Percentiles rank a stretch among this genome's conserved stretches.
These are phyloP conservation scores for Neuroscelio doddi DNA, from an alignment of 2,888 invertebrate genomes.

Conservation along the genomic window DNA sequence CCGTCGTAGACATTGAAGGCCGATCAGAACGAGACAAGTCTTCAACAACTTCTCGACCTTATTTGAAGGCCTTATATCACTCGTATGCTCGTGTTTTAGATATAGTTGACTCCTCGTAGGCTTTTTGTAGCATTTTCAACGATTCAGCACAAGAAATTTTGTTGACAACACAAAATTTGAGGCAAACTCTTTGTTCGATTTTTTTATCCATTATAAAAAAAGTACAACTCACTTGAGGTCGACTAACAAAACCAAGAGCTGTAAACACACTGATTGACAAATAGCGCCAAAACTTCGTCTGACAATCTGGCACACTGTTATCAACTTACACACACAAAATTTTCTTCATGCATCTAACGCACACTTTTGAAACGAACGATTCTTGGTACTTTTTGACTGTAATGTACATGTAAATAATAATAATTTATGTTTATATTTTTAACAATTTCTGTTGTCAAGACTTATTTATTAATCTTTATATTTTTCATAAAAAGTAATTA, in stretches of 20 bases:
- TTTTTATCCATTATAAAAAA: slow-evolving; percentile 16
- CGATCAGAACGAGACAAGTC: slow-evolving; percentile 34
- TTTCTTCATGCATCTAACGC: too few relatives aligned
- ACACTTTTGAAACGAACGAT: too few relatives aligned
- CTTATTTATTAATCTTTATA: too few relatives aligned
- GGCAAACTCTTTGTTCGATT: slow-evolving; percentile 33
- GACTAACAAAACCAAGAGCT: neutral
- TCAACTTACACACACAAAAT: too few relatives aligned
- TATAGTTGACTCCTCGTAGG: slow-evolving; percentile 27
- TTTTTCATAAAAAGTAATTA: too few relatives aligned
- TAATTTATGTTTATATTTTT: too few relatives aligned
- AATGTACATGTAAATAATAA: too few relatives aligned
- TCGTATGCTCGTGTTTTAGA: slow-evolving; percentile 35
- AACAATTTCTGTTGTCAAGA: too few relatives aligned
- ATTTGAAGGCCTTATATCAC: slow-evolving; percentile 9
- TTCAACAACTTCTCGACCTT: slow-evolving; percentile 19
- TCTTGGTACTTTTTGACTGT: too few relatives aligned
- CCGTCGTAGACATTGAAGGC: slow-evolving; percentile 40
- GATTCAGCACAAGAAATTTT: slow-evolving; percentile 31
- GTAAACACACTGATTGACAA: slow-evolving; percentile 10
- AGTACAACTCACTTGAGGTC: slow-evolving; percentile 1
- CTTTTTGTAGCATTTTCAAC: too few relatives aligned
- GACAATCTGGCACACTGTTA: too few relatives aligned
- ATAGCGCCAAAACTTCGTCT: neutral
- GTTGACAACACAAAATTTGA: slow-evolving; percentile 41